Base-by-base conservation (phyloP, 2,888 invertebrate species). In the Acleris sparsana region DNA sequence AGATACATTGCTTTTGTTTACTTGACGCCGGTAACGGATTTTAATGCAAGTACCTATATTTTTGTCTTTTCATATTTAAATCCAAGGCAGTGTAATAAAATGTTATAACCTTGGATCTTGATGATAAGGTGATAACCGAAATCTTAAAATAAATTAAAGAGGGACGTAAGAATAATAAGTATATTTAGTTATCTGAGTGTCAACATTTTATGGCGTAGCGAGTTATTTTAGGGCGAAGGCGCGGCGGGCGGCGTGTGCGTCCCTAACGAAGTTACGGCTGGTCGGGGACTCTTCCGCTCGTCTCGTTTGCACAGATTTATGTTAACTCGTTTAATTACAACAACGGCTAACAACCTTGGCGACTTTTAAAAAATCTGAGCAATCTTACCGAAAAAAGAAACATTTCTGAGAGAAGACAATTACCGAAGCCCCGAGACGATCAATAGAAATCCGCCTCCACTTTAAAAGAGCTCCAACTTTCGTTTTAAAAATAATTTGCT, bases 261-360 rank as follows among this genome's bases (percentile, higher is more conserved):
- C 73, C 70, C 13, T 85, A 85, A 87, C 82, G 74, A 82, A 82
- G 82, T 86, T 85, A 84, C 75, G 73, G 73, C 76, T 79, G 78
- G 73, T 74, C 78, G 76, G 82, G 78, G 81, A 80, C 80, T 76
- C 74, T 79, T 78, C 75, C 77, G 77, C 76, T 74, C 74, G 70
- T 78, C 79, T 77, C 79, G 75, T 80, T 79, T 76, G 70, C 75
- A 69, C 77, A 78, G 82, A 85, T 85, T 86, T 83, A 84, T 83
- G 80, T 77, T 80, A 79, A 83, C 84, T 79, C 79, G 75, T 77
- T 83, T 85, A 83, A 85, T 85, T 83, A 81, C 73, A 64, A 75
- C 71, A 72, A 70, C 73, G 73, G 72, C 76, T 71, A 72, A 78
- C 73, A 73, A 69, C 63, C 70, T 73, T 68, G 68, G 70, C 62